Evolutionary conservation across 2,113 vertebrate genomes (phyloP).

Genomic region (Seriola aureovittata): DNA sequence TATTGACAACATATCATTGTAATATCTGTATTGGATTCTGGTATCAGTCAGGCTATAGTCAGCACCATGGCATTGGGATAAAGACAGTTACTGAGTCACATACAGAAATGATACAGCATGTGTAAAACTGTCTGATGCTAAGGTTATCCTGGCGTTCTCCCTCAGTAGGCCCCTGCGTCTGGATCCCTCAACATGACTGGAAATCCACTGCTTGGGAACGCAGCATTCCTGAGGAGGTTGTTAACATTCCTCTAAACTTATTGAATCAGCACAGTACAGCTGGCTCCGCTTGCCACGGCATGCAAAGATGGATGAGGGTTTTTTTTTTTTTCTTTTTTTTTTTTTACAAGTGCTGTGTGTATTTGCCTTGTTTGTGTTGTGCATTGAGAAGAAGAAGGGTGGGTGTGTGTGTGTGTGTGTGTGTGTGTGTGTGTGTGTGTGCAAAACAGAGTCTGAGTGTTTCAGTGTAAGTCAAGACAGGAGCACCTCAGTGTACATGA

Average conservation of each 20-base stretch:
- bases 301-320: constrained; percentile 53
- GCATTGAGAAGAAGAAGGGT: constrained; percentile 21
- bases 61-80: background rate
- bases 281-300: constrained; percentile 67
- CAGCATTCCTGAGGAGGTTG: constrained; percentile 77
- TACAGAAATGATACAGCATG: background rate
- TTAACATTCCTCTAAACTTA: constrained; percentile 77
- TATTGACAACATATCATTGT: background rate
- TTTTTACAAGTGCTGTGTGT: constrained; percentile 24
- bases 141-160: constrained; percentile 45
- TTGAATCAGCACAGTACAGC: constrained; percentile 77
- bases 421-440: constrained; percentile 32
- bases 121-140: constrained; percentile 22
- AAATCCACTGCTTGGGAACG: constrained; percentile 65
- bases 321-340: constrained; percentile 25
- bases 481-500: constrained; percentile 66
- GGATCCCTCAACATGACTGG: constrained; percentile 61
- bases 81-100: background rate
- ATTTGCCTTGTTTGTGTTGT: constrained; percentile 54
- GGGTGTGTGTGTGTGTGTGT: constrained; percentile 32
- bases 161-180: constrained; percentile 54
- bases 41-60: background rate
- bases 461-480: constrained; percentile 54
- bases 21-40: background rate
- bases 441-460: constrained; percentile 57